Base-by-base conservation (phyloP, 2,797 vertebrate species). In the Ptychobarbus kaznakovi region DNA sequence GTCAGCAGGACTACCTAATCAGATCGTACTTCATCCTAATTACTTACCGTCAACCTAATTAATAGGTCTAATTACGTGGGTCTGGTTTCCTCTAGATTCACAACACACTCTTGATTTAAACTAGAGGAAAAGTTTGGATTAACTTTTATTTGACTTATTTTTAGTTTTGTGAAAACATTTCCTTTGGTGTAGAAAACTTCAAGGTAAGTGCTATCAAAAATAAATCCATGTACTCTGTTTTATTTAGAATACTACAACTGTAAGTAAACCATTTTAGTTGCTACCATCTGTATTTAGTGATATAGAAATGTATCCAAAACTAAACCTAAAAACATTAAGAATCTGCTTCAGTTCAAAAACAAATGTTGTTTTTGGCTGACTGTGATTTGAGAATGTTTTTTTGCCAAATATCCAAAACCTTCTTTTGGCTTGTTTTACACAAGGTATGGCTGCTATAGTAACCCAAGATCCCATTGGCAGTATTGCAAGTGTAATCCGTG, bases 391-490 rank as follows among this genome's bases (percentile, higher is more conserved):
- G n/a, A 11, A 32, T 0, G 6, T 9, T 4, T 6, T 32, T 28
- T 49, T 8, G 18, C 1, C 4, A 35, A 80, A 69, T 35, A 5
- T 7, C n/a, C 73, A n/a, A 32, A 0, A 5, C 11, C 1, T 1
- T 28, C 68, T 25, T 51, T 46, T 84, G 25, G 63, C 8, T 7
- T 63, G 72, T 63, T 76, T 85, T 49, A 35, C 28, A 66, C 89
- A 87, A 32, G 87, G 88, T 78, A 91, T 89, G 42, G 81, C 91
- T 4, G 85, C 92, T 12, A 88, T 84, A 38, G 28, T 65, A 83
- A 51, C 90, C 13, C 92, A 92, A 18, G 2, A 89, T 87, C 8
- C 56, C 89, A 1, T 89, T 85, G 2, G 86, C 89, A 32, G 1
- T 80, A 44, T 91, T 90, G 42, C 90, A 13, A 89, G 89, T 81